A percentile compares a stretch with the other conserved stretches of the same genome.
Evolutionary conservation across 1,140 invertebrate genomes (phyloP).

Genomic region (Scylla paramamosain): DNA sequence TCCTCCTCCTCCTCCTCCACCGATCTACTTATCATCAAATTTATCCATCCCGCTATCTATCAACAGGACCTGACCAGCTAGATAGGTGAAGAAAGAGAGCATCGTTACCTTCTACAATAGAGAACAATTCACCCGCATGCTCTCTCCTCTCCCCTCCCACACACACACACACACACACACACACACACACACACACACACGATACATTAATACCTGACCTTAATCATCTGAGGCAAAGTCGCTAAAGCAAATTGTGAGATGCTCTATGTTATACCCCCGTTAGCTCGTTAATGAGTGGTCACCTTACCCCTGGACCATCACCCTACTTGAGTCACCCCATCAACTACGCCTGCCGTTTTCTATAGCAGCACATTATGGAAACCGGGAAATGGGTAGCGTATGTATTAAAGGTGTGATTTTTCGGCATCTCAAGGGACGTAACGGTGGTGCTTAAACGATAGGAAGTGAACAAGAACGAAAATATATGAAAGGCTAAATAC

Average conservation of each 20-base stretch:
- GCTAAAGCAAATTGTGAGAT: background rate
- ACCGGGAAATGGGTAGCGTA: background rate
- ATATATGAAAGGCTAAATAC: background rate
- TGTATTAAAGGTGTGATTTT: background rate
- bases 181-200: conserved; percentile 20
- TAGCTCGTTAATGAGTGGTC: background rate
- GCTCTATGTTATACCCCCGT: background rate
- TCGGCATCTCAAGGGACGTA: background rate
- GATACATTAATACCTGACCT: background rate
- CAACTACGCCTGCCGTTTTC: background rate
- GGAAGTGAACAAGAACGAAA: background rate
- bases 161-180: background rate
- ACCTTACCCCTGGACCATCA: background rate
- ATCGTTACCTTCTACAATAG: background rate
- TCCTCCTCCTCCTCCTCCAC: no score
- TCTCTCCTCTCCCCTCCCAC: background rate
- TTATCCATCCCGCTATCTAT: conserved; percentile 11
- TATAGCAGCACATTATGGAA: background rate
- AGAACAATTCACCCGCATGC: background rate
- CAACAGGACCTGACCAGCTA: background rate
- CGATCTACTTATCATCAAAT: conserved; percentile 3
- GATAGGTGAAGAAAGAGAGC: background rate
- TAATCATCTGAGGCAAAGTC: background rate
- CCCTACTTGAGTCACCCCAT: background rate
- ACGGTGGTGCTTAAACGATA: background rate